Evolutionary conservation across 2,113 vertebrate genomes (phyloP).

Genomic region (Danionella cerebrum): DNA sequence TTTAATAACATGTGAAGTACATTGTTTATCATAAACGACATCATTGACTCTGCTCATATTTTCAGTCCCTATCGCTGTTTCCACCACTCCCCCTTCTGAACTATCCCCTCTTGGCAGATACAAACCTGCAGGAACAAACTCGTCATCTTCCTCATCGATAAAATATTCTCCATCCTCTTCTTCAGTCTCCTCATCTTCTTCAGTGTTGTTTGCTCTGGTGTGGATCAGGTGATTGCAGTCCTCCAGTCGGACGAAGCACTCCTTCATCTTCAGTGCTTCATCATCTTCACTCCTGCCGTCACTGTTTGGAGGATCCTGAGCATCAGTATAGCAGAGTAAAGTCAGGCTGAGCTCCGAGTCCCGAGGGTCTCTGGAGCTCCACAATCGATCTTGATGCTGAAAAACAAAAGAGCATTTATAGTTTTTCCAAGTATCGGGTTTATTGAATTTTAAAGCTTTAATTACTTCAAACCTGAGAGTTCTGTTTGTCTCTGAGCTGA

Average conservation of each 20-base stretch:
- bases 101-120: neutral
- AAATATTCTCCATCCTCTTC: neutral
- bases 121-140: neutral
- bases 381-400: neutral
- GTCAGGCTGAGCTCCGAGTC: neutral
- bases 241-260: neutral
- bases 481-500: conserved; percentile 1
- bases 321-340: neutral
- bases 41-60: too few relatives aligned
- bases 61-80: too few relatives aligned
- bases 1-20: too few relatives aligned
- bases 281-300: neutral
- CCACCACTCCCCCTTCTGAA: too few relatives aligned
- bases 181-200: neutral
- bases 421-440: too few relatives aligned
- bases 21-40: too few relatives aligned
- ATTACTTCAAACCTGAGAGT: neutral
- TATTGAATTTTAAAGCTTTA: too few relatives aligned
- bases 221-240: conserved; percentile 2
- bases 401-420: neutral
- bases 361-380: conserved; percentile 1
- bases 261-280: neutral
- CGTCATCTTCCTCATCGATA: neutral
- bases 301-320: neutral
- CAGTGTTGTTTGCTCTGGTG: neutral